Conservation (phyloP, 64 coral and sea anemone genomes). For the Trachythela sp. region DNA sequence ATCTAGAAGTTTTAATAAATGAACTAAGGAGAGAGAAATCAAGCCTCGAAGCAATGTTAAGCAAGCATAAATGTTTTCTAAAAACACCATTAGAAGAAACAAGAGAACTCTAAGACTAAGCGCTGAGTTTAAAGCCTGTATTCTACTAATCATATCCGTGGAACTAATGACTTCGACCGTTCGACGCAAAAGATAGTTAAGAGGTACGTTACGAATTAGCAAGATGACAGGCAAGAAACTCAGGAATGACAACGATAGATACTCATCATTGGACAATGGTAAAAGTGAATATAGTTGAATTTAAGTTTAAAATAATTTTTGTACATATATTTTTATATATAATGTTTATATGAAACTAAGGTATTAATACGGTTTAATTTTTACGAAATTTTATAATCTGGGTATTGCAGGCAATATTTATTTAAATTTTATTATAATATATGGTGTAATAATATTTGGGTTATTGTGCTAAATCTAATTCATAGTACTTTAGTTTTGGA, state of each 20-base stretch:
- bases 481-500: background rate
- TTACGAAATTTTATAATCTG: background rate
- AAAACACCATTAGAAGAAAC: background rate
- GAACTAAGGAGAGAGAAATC: slow-evolving; percentile 83
- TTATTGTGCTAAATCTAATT: too few species aligned
- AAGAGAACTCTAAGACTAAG: background rate
- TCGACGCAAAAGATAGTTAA: too few species aligned
- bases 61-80: slow-evolving; percentile 69
- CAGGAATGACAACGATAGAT: too few species aligned
- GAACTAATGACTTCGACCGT: too few species aligned
- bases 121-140: background rate
- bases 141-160: too few species aligned
- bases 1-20: slow-evolving; percentile 76
- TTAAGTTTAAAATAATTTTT: background rate
- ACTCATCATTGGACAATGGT: too few species aligned
- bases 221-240: too few species aligned
- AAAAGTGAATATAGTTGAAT: too few species aligned
- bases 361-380: background rate
- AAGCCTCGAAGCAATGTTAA: slow-evolving; percentile 81
- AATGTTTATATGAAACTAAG: background rate
- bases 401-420: background rate
- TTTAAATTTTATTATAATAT: too few species aligned
- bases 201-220: too few species aligned
- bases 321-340: background rate
- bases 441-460: too few species aligned